Base-by-base conservation (phyloP, 2,888 invertebrate genomes). In the Cheilosia soror region DNA sequence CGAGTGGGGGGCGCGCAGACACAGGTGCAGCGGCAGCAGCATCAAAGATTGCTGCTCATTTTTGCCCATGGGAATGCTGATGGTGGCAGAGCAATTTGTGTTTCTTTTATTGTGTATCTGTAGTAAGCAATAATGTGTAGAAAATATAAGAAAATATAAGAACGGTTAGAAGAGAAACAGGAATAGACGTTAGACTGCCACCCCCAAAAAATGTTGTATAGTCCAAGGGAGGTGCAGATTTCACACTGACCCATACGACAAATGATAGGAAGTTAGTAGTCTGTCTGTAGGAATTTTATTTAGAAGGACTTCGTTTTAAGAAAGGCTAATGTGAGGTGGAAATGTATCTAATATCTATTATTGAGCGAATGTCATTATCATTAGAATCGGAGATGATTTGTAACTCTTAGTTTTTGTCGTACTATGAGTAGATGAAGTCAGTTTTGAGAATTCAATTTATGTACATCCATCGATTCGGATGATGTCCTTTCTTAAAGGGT, bases 11-110 rank as follows among this genome's bases (percentile, higher is more conserved):
- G 47, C 4, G 33, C 15, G 3, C 37, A 29, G 40, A 27, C 25
- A 51, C 51, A 66, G 51, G 40, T 66, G 66, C 66, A 66, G 51
- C 66, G 53, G 7, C 47, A 33, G n/a, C 47, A 47, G 1, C 47
- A 15, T 33, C 33, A 37, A 11, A 37, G 11, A 37, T 37, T 37
- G 37, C 37, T 37, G 37, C 11, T 25, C 13, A 47, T 5, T 31
- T 20, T 25, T 58, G 58, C 37, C 25, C 40, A 40, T 40, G 37
- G 40, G 25, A 58, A 58, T n/a, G 42, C 6, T 7, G n/a, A 20
- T 37, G 13, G 37, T 37, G 37, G 11, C 37, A 11, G 37, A 44
- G 44, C 13, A 13, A 15, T 44, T 44, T 44, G 5, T 44, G 44
- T 47, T 47, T 15, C 7, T 37, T 6, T 15, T 15, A 47, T 47